Evolutionary conservation across 2,113 vertebrate genomes (phyloP).

Genomic region (Chiloscyllium plagiosum): DNA sequence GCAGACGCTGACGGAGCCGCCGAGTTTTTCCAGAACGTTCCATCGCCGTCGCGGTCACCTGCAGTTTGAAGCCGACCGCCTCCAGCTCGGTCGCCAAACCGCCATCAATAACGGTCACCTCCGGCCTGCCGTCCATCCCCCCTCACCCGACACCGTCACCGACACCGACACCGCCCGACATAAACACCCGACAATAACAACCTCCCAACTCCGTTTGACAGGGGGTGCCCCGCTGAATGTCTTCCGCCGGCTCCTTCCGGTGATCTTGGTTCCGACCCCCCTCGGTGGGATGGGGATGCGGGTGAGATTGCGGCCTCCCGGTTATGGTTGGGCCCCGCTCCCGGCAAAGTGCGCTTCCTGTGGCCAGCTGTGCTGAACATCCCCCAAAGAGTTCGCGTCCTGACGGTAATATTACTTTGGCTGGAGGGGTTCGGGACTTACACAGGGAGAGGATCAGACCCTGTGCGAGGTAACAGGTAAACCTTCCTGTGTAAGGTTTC

Average conservation of each 20-base stretch:
- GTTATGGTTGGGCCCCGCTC: background rate
- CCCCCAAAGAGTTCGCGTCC: background rate
- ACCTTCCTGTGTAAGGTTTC: too few species aligned
- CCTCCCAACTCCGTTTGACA: too few species aligned
- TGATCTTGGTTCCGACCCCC: background rate
- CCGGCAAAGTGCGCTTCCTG: background rate
- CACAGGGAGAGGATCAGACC: too few species aligned
- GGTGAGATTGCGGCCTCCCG: too few species aligned
- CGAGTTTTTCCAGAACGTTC: too few species aligned
- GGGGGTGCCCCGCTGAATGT: background rate
- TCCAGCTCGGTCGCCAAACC: conserved; percentile 68
- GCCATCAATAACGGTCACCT: conserved; percentile 58
- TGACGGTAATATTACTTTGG: background rate
- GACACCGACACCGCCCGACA: background rate
- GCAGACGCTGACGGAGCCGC: too few species aligned
- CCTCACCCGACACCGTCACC: background rate
- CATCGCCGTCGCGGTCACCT: conserved; percentile 46
- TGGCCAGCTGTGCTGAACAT: background rate
- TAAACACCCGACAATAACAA: too few species aligned
- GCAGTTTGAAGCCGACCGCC: conserved; percentile 53
- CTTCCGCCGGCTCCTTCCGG: background rate
- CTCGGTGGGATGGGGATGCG: too few species aligned
- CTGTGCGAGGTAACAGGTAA: too few species aligned
- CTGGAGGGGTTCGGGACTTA: too few species aligned
- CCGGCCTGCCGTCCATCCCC: background rate